phyloP scores from a whole-genome alignment of 2,797 vertebrate species.

The Fundulus diaphanus region DNA sequence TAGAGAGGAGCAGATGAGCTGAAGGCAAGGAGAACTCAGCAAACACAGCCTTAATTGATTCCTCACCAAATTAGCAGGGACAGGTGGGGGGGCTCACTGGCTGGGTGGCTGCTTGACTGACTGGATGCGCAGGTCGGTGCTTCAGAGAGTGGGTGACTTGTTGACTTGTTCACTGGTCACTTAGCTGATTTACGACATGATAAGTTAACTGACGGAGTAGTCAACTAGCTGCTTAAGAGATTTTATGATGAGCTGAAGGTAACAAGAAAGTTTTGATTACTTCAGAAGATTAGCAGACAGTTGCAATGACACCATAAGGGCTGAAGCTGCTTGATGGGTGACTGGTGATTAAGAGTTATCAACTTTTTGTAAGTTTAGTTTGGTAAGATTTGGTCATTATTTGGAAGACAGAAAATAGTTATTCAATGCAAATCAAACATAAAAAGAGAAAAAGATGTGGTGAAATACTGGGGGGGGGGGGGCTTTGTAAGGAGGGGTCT shows the following conservation, averaged over 20 bases:
- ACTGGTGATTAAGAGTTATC: not conserved
- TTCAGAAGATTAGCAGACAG: slow-evolving; percentile 32
- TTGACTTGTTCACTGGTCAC: slow-evolving; percentile 58
- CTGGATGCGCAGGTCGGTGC: slow-evolving; percentile 55
- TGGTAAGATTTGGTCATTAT: not conserved
- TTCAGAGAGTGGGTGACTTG: slow-evolving; percentile 58
- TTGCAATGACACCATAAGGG: slow-evolving; percentile 14
- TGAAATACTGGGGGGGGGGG: too few species aligned
- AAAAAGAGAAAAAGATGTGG: not conserved
- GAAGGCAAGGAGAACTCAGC: slow-evolving; percentile 88
- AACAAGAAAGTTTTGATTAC: slow-evolving; percentile 33
- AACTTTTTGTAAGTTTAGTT: not conserved
- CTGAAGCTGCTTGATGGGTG: slow-evolving; percentile 10
- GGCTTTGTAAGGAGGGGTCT: too few species aligned
- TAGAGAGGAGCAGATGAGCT: slow-evolving; percentile 93
- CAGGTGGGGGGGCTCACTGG: slow-evolving; percentile 74
- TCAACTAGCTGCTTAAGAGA: slow-evolving; percentile 36
- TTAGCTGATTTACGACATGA: slow-evolving; percentile 39
- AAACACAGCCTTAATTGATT: slow-evolving; percentile 86
- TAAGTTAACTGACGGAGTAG: slow-evolving; percentile 41
- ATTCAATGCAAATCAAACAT: not conserved
- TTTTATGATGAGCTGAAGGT: slow-evolving; percentile 35
- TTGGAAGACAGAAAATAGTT: not conserved
- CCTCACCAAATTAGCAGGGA: slow-evolving; percentile 86
- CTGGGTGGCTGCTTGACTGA: slow-evolving; percentile 66